Base-by-base conservation (phyloP, 2,888 invertebrate genomes). In the Pachydiplax longipennis region DNA sequence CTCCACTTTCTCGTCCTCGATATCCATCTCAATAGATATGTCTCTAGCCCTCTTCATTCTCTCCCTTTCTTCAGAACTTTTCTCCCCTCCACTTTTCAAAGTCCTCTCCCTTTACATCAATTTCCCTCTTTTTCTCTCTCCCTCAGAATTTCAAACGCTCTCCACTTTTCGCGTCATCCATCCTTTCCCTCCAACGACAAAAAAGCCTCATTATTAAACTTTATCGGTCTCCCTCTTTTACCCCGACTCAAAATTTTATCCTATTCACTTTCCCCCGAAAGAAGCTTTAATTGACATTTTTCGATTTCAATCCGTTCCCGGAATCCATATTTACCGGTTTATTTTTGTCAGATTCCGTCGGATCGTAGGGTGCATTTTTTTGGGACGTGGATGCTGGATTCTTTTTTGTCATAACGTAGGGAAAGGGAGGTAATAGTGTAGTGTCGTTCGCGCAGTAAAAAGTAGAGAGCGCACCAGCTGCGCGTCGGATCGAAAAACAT, bases 171-270 rank as follows among this genome's bases (percentile, higher is more conserved):
- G 22, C 73, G 73, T 73, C 73, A 58, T 35, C 44, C 83, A 22
- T 31, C 83, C 31, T 15, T 44, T 44, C 44, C 44, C 10, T 48
- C 44, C 31, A 2, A 25, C 22, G 22, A 37, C 61, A 87, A 61
- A 61, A 61, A 87, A 61, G 61, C 61, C 87, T 87, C 87, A 87
- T 87, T 87, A 87, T 87, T 65, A 87, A 87, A 87, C 87, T 87
- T 87, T 65, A 61, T 87, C 87, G 65, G 53, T 65, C 65, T 87
- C 31, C n/a, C n/a, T 31, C 37, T 87, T 73, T 73, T 31, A 65
- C 22, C 53, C 10, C 53, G 18, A n/a, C 31, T 48, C 48, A 61
- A 61, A 61, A 58, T 37, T 37, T 37, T 37, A 87, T 65, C 87
- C 87, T 61, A 65, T 87, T 61, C 61, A 87, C 61, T 83, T 83